These are phyloP conservation scores for Hemicrepidius hirtus DNA, from an alignment of 2,888 invertebrate species.

Conservation along the genomic window DNA sequence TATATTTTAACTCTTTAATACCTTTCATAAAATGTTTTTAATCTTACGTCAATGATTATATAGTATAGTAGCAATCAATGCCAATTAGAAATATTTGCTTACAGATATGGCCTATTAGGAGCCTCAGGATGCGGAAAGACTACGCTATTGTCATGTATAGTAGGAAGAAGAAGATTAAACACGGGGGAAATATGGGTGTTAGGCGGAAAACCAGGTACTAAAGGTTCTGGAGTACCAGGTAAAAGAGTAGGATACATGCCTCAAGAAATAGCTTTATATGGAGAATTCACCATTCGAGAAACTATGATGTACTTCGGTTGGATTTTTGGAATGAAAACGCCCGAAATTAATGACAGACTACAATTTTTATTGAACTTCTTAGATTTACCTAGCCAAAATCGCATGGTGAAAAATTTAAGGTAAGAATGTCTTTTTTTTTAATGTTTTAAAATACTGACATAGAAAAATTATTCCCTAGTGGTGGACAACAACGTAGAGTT, in stretches of 20 bases:
- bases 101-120: constrained; percentile 93
- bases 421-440: constrained; percentile 21
- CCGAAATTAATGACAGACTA: constrained; percentile 86
- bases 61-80: not conserved
- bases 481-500: constrained; percentile 92
- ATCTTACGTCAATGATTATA: too few relatives aligned
- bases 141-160: constrained; percentile 93
- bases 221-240: constrained; percentile 92
- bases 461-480: constrained; percentile 74
- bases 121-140: constrained; percentile 98
- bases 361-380: constrained; percentile 92
- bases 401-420: constrained; percentile 84
- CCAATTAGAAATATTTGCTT: constrained; percentile 53
- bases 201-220: constrained; percentile 91
- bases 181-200: constrained; percentile 92
- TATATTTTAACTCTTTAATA: not conserved
- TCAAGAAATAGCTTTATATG: constrained; percentile 92
- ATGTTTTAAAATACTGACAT: not conserved
- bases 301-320: constrained; percentile 98
- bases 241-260: constrained; percentile 97
- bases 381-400: constrained; percentile 89
- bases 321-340: constrained; percentile 93
- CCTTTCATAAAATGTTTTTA: not conserved
- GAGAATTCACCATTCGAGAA: constrained; percentile 94
- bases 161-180: constrained; percentile 89